These are phyloP conservation scores for Sula dactylatra DNA, from an alignment of 2,113 vertebrate genomes.

Conservation along the genomic window DNA sequence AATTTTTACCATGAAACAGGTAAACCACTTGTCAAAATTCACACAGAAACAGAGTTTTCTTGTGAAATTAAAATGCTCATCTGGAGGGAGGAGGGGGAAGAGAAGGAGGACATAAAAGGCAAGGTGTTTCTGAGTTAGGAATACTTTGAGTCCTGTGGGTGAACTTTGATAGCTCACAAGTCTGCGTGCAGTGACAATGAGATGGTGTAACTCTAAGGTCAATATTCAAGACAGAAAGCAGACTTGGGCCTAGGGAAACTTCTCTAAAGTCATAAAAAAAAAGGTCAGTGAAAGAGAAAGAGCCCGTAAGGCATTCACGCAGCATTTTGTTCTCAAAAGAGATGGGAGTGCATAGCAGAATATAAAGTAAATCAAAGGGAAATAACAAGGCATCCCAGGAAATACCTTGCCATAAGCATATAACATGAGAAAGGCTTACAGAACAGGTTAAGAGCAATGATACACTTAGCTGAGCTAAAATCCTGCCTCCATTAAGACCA, in stretches of 20 bases:
- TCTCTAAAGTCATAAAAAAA: constrained; percentile 55
- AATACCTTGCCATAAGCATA: not conserved
- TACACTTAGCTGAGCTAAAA: not conserved
- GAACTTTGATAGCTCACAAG: constrained; percentile 55
- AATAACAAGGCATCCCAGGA: constrained; percentile 8
- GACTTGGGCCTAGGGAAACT: constrained; percentile 31
- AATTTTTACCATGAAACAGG: constrained; percentile 53
- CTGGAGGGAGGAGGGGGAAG: not conserved
- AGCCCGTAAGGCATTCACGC: not conserved
- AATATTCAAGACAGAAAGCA: constrained; percentile 46
- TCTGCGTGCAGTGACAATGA: not conserved
- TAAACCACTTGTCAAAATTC: not conserved
- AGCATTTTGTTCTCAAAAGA: constrained; percentile 24
- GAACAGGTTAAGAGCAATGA: not conserved
- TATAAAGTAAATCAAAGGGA: constrained; percentile 36
- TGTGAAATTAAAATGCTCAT: constrained; percentile 1
- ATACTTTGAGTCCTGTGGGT: constrained; percentile 33
- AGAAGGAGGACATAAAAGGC: not conserved
- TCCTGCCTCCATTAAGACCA: not conserved
- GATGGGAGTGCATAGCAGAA: constrained; percentile 5
- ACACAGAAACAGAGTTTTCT: not conserved
- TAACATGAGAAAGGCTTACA: not conserved
- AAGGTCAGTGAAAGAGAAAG: constrained; percentile 34
- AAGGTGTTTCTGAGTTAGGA: constrained; percentile 13
- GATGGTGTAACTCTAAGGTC: constrained; percentile 46